These are phyloP conservation scores for Cylindroiulus punctatus DNA, from an alignment of 2,888 invertebrate genomes.

Conservation along the genomic window DNA sequence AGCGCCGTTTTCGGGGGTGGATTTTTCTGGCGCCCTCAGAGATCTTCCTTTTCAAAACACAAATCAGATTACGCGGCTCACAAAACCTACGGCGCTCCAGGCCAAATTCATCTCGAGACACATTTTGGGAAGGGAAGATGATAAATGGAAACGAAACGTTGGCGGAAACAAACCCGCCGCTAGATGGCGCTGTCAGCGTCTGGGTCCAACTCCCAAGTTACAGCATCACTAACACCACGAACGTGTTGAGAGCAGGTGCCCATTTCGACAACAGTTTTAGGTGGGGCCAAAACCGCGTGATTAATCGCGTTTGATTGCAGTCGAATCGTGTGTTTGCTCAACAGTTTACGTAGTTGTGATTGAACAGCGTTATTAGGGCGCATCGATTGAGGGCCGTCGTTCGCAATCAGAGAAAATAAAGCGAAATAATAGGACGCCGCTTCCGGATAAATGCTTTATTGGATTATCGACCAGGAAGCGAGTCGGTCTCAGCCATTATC, in stretches of 20 bases:
- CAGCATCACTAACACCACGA: no score
- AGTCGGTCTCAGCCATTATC: conserved; percentile 27
- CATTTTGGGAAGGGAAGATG: neutral
- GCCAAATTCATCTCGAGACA: neutral
- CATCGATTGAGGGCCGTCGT: conserved; percentile 9
- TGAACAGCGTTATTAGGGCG: conserved; percentile 16
- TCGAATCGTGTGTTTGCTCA: neutral
- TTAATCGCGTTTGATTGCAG: conserved; percentile 3
- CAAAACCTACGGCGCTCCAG: neutral
- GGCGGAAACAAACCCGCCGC: neutral
- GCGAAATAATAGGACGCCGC: conserved; percentile 16
- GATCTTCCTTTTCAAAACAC: conserved; percentile 24
- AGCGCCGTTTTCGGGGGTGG: neutral
- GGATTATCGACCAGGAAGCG: conserved; percentile 33
- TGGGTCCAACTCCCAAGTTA: no score
- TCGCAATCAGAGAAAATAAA: conserved; percentile 17
- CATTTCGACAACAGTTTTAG: neutral
- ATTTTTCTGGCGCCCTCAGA: neutral
- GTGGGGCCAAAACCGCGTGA: neutral
- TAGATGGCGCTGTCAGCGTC: neutral
- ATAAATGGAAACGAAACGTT: neutral
- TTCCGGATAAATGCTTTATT: conserved; percentile 35
- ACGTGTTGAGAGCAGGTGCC: neutral
- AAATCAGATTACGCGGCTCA: conserved; percentile 34
- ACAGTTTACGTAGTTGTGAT: conserved; percentile 26